These are phyloP conservation scores for Sardinella longiceps DNA, from an alignment of 2,797 vertebrate species.

Conservation along the genomic window DNA sequence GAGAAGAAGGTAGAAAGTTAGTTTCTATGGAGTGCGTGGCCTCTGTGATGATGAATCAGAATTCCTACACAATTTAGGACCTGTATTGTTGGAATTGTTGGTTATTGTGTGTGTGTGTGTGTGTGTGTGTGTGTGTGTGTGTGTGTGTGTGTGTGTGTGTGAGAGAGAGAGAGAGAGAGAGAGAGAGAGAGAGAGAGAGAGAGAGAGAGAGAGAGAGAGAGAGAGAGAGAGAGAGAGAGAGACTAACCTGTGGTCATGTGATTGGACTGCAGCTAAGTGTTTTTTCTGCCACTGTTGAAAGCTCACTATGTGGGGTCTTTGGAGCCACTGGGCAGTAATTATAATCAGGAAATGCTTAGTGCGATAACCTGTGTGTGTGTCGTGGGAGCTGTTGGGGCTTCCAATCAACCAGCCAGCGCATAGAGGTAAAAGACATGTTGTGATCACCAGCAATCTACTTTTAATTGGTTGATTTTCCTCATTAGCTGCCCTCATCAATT, in stretches of 20 bases:
- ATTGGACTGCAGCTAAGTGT: neutral
- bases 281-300: neutral
- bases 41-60: neutral
- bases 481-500: neutral
- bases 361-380: neutral
- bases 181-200: too few species aligned
- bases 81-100: neutral
- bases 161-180: neutral
- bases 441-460: neutral
- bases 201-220: neutral
- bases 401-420: neutral
- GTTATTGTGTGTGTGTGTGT: too few species aligned
- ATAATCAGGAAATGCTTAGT: neutral
- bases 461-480: constrained; percentile 7
- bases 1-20: constrained; percentile 8
- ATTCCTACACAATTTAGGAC: neutral
- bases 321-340: neutral
- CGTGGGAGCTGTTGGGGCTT: neutral
- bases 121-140: too few species aligned
- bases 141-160: constrained; percentile 3
- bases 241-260: neutral
- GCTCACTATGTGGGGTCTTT: neutral
- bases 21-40: neutral
- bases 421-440: neutral
- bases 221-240: neutral